These are phyloP conservation scores for Bufo gargarizans DNA, from an alignment of 2,113 vertebrate species.

Conservation along the genomic window DNA sequence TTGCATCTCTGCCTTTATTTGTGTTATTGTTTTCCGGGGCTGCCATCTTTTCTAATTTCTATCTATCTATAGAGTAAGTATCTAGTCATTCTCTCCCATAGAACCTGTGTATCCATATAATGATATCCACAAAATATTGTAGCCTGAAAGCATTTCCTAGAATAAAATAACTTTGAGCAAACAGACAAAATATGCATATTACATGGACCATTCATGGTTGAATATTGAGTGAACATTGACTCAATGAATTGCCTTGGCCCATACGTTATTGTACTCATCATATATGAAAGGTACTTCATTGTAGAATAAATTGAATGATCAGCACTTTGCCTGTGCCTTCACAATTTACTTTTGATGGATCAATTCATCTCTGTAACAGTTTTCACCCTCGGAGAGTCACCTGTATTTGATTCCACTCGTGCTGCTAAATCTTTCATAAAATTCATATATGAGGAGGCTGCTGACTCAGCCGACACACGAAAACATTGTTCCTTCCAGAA, in stretches of 20 bases:
- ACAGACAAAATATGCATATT: background rate
- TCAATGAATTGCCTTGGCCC: conserved; percentile 33
- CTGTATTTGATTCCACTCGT: conserved; percentile 50
- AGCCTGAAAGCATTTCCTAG: background rate
- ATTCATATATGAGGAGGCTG: conserved; percentile 52
- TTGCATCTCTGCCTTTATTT: too few species aligned
- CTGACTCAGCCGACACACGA: conserved; percentile 55
- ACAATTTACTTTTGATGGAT: conserved; percentile 54
- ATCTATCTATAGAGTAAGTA: background rate
- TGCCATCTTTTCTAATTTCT: background rate
- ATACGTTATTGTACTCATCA: conserved; percentile 35
- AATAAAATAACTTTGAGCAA: background rate
- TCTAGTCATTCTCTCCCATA: background rate
- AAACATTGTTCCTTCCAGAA: conserved; percentile 47
- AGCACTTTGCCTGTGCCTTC: conserved; percentile 53
- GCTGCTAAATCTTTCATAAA: conserved; percentile 58
- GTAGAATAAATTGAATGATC: conserved; percentile 56
- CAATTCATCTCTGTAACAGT: conserved; percentile 57
- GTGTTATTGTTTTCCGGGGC: too few species aligned
- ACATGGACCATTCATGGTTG: conserved; percentile 26
- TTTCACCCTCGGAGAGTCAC: conserved; percentile 47
- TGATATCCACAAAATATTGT: background rate
- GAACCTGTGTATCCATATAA: background rate
- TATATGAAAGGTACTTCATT: conserved; percentile 53
- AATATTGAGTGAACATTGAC: conserved; percentile 15